These are phyloP conservation scores for Spermophilus dauricus DNA, from an alignment of 2,113 vertebrate species.

Conservation along the genomic window DNA sequence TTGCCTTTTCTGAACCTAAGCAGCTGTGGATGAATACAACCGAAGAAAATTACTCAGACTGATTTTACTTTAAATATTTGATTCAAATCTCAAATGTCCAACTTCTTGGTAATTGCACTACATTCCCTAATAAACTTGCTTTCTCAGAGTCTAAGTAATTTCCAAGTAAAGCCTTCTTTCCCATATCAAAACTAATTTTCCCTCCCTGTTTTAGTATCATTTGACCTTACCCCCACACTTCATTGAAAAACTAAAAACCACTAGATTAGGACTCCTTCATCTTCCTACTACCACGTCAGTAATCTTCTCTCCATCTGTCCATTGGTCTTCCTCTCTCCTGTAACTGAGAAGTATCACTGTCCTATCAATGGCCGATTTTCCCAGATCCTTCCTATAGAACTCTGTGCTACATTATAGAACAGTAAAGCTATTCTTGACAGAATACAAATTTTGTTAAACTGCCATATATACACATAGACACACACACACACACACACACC, in stretches of 20 bases:
- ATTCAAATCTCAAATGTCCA: constrained; percentile 34
- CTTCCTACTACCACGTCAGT: not conserved
- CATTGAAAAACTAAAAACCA: constrained; percentile 1
- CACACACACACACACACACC: no score
- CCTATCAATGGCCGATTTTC: not conserved
- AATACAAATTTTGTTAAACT: not conserved
- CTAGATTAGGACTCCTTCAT: not conserved
- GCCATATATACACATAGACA: no score
- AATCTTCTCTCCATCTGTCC: not conserved
- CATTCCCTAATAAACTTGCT: constrained; percentile 4
- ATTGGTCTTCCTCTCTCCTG: not conserved
- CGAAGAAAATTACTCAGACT: constrained; percentile 54
- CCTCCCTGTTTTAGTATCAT: not conserved
- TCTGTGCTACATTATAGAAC: not conserved
- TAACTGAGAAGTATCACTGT: not conserved
- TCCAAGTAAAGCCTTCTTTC: not conserved
- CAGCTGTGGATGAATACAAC: constrained; percentile 57
- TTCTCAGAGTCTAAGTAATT: not conserved
- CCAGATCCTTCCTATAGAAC: not conserved
- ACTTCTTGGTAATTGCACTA: not conserved
- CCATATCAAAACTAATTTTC: not conserved
- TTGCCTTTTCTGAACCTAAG: constrained; percentile 49
- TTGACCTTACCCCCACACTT: not conserved
- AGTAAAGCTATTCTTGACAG: not conserved
- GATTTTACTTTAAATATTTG: constrained; percentile 55